Evolutionary conservation across 1,140 invertebrate genomes (phyloP).

Genomic region (Dreissena polymorpha): DNA sequence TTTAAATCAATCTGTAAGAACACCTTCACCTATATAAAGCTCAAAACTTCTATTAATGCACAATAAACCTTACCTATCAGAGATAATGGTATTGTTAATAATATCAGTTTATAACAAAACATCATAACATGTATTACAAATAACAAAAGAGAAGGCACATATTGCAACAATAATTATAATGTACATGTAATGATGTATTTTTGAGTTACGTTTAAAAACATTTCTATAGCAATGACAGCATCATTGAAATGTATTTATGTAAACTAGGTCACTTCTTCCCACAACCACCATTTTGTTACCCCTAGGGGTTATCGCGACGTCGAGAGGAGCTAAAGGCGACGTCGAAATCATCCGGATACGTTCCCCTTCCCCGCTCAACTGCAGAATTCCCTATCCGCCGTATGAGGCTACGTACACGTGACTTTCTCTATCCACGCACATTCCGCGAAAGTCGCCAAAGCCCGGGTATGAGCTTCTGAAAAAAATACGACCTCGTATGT

Average conservation of each 20-base stretch:
- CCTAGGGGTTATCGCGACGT: constrained; percentile 26
- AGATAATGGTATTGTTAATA: too few species aligned
- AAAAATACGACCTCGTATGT: background rate
- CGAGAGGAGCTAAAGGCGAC: constrained; percentile 41
- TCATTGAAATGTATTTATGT: constrained; percentile 42
- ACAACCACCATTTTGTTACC: constrained; percentile 52
- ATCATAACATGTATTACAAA: too few species aligned
- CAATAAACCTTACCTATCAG: too few species aligned
- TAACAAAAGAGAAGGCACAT: too few species aligned
- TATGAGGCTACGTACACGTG: constrained; percentile 39
- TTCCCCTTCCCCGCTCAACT: too few species aligned
- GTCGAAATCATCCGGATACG: constrained; percentile 41
- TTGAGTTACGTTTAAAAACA: too few species aligned
- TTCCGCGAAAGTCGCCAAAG: constrained; percentile 32
- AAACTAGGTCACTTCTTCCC: constrained; percentile 35
- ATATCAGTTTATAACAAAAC: too few species aligned
- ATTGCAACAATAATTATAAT: too few species aligned
- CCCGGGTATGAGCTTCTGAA: constrained; percentile 46
- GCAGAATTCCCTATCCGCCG: constrained; percentile 31
- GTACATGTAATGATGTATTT: too few species aligned
- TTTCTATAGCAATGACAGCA: background rate
- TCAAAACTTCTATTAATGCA: too few species aligned
- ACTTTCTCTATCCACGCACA: constrained; percentile 38
- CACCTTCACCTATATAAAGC: too few species aligned
- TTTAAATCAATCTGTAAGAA: too few species aligned